Base-by-base conservation (phyloP, 2,797 vertebrate genomes). In the Hemitrygon akajei region DNA sequence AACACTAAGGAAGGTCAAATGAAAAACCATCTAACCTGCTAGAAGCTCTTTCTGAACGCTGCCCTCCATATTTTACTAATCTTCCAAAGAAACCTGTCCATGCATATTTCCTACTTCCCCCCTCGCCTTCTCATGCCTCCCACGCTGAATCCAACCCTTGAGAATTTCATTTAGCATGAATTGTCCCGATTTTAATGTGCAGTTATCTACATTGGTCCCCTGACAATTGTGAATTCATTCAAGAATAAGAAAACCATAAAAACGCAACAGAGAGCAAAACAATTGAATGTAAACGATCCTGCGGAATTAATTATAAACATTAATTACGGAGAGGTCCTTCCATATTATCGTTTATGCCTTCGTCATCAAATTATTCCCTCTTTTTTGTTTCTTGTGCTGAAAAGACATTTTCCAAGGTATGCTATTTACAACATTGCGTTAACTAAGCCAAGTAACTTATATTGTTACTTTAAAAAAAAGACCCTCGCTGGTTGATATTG, bases 291-390 rank as follows among this genome's bases (percentile, higher is more conserved):
- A 66, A 66, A 89, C 60, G 30, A 16, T 66, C 60, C 34, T 66
- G 20, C 37, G 86, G 60, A 66, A 89, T 89, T 89, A 66, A 89
- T 89, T 89, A 22, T 69, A 69, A 89, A 7, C 16, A 89, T 66
- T 66, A 58, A 89, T 89, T 34, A n/a, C 58, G 30, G 86, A 18
- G 14, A 89, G 60, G 63, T 37, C 16, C 16, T 20, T 66, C 27
- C 16, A 4, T 34, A 66, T 89, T 89, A 34, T 89, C n/a, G 9
- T 22, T 37, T 34, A 20, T 34, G 60, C n/a, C n/a, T 66, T 66
- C 25, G 20, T 16, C 30, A 87, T 87, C 27, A 87, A 60, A n/a
- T 60, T 18, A 1, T 89, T 89, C n/a, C 60, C n/a, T 66, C 22
- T 34, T n/a, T 63, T 87, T 63, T 34, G 7, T 66, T 66, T 63